A percentile compares a stretch with the other conserved stretches of the same genome.
phyloP scores from a whole-genome alignment of 2,113 vertebrate genomes.

The Calidris pygmaea region DNA sequence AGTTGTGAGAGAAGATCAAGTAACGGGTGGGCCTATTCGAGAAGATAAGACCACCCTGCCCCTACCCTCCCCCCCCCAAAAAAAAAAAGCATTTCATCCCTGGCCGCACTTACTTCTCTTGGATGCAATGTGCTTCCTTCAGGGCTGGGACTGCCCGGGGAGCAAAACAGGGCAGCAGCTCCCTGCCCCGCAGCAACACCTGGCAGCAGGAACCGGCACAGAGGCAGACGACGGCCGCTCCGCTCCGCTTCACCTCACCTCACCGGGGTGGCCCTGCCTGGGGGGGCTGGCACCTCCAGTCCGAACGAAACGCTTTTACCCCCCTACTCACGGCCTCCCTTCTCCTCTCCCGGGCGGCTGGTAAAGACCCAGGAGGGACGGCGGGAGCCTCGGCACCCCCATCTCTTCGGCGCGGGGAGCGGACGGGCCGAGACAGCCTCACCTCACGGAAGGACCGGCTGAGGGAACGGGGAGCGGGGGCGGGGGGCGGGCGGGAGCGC shows the following conservation, averaged over 20 bases:
- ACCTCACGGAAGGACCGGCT: too few relatives aligned
- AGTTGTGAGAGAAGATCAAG: background rate
- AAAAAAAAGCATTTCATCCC: background rate
- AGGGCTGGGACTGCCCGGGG: background rate
- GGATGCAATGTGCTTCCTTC: background rate
- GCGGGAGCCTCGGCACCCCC: accelerated
- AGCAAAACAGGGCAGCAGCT: background rate
- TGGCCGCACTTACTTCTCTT: background rate
- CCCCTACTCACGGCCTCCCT: background rate
- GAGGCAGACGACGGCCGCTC: too few relatives aligned
- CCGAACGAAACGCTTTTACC: accelerated
- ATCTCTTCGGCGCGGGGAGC: accelerated
- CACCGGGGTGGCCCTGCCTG: background rate
- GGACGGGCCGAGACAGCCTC: too few relatives aligned
- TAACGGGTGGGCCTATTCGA: accelerated
- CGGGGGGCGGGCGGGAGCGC: background rate
- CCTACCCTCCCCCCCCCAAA: background rate
- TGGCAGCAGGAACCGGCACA: background rate
- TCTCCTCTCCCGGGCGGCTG: too few relatives aligned
- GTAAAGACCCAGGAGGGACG: accelerated
- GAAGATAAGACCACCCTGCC: background rate
- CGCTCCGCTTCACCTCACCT: background rate
- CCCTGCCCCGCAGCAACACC: background rate
- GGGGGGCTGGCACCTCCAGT: accelerated
- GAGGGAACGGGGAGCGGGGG: too few relatives aligned